These are phyloP conservation scores for Urocolius indicus DNA, from an alignment of 2,113 vertebrate species.

Conservation along the genomic window DNA sequence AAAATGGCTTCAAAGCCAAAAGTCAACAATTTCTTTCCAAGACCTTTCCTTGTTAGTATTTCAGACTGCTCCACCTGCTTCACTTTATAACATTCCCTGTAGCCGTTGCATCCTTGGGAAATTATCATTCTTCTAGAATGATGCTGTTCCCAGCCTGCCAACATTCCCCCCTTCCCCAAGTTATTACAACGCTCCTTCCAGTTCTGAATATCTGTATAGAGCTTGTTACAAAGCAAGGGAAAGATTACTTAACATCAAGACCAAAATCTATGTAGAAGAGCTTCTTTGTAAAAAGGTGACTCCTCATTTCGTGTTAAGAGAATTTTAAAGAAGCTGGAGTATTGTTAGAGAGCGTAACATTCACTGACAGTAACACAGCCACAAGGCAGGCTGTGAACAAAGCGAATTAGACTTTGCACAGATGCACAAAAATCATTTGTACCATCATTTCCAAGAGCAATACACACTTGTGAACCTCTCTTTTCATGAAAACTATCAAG, in stretches of 20 bases:
- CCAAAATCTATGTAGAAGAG: background rate
- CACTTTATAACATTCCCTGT: background rate
- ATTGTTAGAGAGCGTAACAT: background rate
- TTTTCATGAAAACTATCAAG: background rate
- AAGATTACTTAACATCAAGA: background rate
- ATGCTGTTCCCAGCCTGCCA: background rate
- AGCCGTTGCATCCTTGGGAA: background rate
- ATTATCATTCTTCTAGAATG: background rate
- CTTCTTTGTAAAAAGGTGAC: background rate
- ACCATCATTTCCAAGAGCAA: background rate
- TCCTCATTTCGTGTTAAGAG: background rate
- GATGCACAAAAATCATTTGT: background rate
- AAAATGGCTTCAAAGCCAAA: constrained; percentile 3
- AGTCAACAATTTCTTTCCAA: background rate
- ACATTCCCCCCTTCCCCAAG: background rate
- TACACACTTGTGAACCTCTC: background rate
- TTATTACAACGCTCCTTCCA: background rate
- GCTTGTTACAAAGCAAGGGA: background rate
- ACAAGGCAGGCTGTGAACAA: background rate
- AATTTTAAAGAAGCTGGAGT: background rate
- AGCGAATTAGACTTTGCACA: background rate
- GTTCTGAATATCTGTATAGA: background rate
- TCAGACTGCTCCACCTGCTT: background rate
- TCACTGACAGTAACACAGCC: background rate
- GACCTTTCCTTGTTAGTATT: constrained; percentile 16